phyloP scores from a whole-genome alignment of 2,797 vertebrate genomes.

The Clarias platycephalus region DNA sequence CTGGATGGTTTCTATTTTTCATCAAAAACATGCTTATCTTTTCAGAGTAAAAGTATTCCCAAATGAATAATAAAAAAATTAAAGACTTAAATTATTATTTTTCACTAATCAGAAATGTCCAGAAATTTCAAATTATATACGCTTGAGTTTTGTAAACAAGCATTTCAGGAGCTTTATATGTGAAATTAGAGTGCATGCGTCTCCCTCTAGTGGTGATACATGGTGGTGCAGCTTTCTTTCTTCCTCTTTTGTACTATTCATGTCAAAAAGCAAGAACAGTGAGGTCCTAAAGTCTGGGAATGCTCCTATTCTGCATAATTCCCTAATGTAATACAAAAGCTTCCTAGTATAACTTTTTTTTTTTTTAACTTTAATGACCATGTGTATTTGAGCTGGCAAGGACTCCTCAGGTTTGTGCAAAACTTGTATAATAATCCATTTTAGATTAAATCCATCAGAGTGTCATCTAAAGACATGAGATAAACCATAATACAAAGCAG shows the following conservation, averaged over 20 bases:
- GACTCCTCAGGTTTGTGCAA: not conserved
- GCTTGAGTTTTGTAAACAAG: too few species aligned
- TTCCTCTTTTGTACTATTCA: not conserved
- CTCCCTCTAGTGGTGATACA: conserved; percentile 21
- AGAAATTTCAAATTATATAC: too few species aligned
- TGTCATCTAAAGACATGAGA: not conserved
- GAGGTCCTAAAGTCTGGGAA: not conserved
- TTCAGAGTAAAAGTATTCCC: too few species aligned
- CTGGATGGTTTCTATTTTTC: not conserved
- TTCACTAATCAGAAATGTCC: not conserved
- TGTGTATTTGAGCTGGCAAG: not conserved
- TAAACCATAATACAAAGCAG: not conserved
- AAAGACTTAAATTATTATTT: not conserved
- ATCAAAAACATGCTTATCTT: not conserved
- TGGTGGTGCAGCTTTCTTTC: conserved; percentile 10
- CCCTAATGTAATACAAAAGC: not conserved
- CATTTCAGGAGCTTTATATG: not conserved
- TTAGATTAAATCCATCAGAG: not conserved
- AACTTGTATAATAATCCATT: not conserved
- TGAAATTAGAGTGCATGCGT: conserved; percentile 6
- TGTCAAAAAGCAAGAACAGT: not conserved
- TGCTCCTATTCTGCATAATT: not conserved
- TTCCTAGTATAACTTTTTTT: not conserved
- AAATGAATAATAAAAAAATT: too few species aligned
- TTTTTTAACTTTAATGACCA: not conserved